Conservation (phyloP, 2,797 vertebrate genomes). For the Sylvilagus floridanus region DNA sequence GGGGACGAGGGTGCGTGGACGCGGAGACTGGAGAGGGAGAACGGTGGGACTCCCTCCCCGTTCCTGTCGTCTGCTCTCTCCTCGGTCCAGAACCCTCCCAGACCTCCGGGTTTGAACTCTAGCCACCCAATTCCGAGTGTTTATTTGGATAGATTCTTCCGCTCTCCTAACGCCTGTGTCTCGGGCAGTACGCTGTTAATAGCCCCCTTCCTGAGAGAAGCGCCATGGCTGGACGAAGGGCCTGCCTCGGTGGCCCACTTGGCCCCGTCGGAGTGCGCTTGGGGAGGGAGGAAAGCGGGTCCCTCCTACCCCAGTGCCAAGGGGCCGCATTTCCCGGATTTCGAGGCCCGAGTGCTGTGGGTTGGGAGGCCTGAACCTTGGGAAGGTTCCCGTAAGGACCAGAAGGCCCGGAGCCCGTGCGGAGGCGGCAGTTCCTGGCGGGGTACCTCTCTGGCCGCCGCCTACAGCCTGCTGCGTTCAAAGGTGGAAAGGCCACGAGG, state of each 20-base stretch:
- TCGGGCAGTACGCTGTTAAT: slow-evolving; percentile 64
- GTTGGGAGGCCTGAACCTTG: background rate
- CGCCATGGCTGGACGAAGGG: background rate
- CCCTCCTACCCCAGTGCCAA: background rate
- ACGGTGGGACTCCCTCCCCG: background rate
- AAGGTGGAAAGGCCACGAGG: too few species aligned
- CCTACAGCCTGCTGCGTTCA: background rate
- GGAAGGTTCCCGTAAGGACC: fast-evolving
- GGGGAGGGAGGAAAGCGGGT: background rate
- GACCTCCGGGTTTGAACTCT: slow-evolving; percentile 83
- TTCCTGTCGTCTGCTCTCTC: background rate
- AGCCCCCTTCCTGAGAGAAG: slow-evolving; percentile 53
- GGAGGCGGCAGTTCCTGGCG: fast-evolving
- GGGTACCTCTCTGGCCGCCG: background rate
- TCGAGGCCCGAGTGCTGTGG: fast-evolving
- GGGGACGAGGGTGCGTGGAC: background rate
- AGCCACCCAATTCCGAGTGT: slow-evolving; percentile 83
- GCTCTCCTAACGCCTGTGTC: slow-evolving; percentile 60
- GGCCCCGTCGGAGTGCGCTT: background rate
- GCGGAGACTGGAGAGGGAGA: background rate
- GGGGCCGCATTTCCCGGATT: too few species aligned
- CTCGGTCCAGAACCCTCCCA: slow-evolving; percentile 63
- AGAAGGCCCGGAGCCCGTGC: too few species aligned
- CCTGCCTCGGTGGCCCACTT: background rate
- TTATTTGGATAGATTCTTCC: slow-evolving; percentile 87